These are phyloP conservation scores for Babylonia areolata DNA, from an alignment of 1,140 invertebrate species.

Conservation along the genomic window DNA sequence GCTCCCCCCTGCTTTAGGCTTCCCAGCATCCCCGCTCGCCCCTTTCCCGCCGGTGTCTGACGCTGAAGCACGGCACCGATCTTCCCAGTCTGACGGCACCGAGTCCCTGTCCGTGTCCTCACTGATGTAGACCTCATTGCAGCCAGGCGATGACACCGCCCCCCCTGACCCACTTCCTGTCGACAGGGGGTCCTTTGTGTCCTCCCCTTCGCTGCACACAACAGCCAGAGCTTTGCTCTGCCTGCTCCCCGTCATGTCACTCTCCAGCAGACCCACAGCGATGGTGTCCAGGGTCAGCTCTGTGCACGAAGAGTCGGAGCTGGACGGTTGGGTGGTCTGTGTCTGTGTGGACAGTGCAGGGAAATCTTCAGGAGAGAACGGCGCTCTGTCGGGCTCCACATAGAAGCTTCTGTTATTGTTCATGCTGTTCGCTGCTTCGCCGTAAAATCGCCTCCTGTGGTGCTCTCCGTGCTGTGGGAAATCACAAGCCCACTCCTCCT, in stretches of 20 bases:
- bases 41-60: neutral
- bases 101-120: neutral
- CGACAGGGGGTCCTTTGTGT: neutral
- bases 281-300: slow-evolving; percentile 1
- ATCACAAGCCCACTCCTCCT: too few relatives aligned
- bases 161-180: too few relatives aligned
- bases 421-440: too few relatives aligned
- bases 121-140: neutral
- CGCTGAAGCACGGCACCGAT: neutral
- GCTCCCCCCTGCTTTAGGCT: too few relatives aligned
- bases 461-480: neutral
- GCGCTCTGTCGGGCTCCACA: too few relatives aligned
- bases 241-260: neutral
- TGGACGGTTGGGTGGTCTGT: too few relatives aligned
- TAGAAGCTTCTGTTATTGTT: too few relatives aligned
- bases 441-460: too few relatives aligned
- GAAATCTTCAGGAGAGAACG: neutral
- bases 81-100: slow-evolving; percentile 17
- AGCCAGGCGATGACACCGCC: neutral
- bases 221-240: neutral
- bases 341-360: neutral
- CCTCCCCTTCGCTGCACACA: neutral
- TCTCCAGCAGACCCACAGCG: neutral
- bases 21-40: too few relatives aligned
- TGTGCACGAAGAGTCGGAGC: too few relatives aligned